Conservation (phyloP, 2,888 invertebrate species). For the Platerodrilus igneus region DNA sequence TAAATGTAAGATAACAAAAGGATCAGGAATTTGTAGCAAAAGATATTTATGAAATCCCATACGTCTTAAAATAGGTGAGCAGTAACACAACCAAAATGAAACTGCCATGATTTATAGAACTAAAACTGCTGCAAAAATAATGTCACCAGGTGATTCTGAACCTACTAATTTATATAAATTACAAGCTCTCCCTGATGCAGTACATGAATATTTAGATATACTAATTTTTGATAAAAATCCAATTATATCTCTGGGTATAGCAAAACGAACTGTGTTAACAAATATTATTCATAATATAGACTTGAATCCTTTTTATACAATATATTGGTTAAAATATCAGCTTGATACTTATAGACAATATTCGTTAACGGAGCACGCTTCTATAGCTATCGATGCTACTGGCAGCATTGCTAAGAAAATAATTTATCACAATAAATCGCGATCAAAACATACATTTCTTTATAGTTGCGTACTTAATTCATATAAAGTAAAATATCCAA, state of each 20-base stretch:
- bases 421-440: conserved; percentile 2
- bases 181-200: neutral
- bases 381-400: conserved; percentile 5
- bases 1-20: neutral
- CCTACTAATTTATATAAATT: conserved; percentile 2
- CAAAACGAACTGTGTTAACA: neutral
- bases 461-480: conserved; percentile 1
- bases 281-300: conserved; percentile 4
- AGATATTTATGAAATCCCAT: conserved; percentile 3
- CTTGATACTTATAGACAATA: conserved; percentile 1
- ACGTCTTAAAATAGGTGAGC: conserved; percentile 1
- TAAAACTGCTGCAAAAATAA: conserved; percentile 1
- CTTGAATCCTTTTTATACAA: conserved; percentile 1
- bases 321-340: conserved; percentile 6
- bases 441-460: conserved; percentile 3
- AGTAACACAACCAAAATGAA: neutral
- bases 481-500: too few species aligned
- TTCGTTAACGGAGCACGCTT: neutral
- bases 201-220: neutral
- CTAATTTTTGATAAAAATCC: conserved; percentile 4
- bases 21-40: neutral
- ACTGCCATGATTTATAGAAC: conserved; percentile 2
- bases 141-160: neutral
- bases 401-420: conserved; percentile 3
- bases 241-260: neutral